Conservation (phyloP, 2,888 invertebrate species). For the Erebia epiphron region DNA sequence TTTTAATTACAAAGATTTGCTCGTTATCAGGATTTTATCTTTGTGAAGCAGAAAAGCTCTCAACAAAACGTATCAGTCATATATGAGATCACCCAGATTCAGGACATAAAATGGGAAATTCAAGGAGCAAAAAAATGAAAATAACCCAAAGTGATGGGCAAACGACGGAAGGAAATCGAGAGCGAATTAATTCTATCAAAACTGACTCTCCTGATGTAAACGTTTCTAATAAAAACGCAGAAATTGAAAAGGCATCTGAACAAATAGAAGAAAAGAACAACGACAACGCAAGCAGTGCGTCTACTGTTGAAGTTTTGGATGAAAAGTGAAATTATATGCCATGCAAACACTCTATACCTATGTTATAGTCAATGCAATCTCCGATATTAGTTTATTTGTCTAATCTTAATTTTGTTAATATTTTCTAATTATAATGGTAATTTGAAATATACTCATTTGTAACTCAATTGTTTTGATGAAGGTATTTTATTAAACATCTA, state of each 20-base stretch:
- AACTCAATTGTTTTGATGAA: constrained; percentile 18
- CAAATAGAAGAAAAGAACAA: constrained; percentile 58
- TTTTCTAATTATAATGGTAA: constrained; percentile 18
- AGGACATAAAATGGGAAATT: constrained; percentile 69
- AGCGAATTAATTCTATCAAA: constrained; percentile 65
- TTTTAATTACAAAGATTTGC: constrained; percentile 55
- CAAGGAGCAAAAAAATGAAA: constrained; percentile 73
- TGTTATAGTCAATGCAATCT: constrained; percentile 30
- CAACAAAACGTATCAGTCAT: constrained; percentile 43
- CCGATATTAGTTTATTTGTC: constrained; percentile 22
- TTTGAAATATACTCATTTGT: constrained; percentile 29
- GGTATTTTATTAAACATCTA: not conserved
- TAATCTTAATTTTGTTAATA: constrained; percentile 9
- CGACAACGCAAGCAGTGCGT: constrained; percentile 75
- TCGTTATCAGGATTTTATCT: constrained; percentile 53
- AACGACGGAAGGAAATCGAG: constrained; percentile 51
- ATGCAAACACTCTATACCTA: constrained; percentile 24
- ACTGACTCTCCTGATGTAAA: constrained; percentile 56
- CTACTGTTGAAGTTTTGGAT: constrained; percentile 75
- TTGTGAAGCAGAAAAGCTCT: constrained; percentile 40
- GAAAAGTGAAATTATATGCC: constrained; percentile 60
- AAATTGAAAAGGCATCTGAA: constrained; percentile 45
- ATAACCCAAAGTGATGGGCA: constrained; percentile 60
- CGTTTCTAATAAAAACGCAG: constrained; percentile 41
- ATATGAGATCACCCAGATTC: constrained; percentile 38